A percentile compares a stretch with the other conserved stretches of the same genome.
Conservation (phyloP, 1,140 invertebrate species). For the Bombus pyrosoma region DNA sequence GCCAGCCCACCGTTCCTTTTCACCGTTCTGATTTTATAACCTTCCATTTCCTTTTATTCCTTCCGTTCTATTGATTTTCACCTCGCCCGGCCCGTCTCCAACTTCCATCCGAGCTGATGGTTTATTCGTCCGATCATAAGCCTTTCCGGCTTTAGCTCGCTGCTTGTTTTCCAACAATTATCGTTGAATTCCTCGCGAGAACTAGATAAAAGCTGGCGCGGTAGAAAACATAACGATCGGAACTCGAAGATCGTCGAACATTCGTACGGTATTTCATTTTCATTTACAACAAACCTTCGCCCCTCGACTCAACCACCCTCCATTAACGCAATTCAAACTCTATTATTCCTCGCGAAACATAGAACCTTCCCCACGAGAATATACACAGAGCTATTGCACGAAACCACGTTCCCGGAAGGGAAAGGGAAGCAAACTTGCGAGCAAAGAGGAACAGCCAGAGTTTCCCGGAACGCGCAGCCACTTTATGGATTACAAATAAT, state of each 20-base stretch:
- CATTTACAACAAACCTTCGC: not conserved
- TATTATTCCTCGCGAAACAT: not conserved
- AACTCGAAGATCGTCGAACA: not conserved
- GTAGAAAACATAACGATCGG: not conserved
- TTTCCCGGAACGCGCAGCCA: not conserved
- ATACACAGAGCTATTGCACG: not conserved
- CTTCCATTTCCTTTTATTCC: conserved; percentile 26
- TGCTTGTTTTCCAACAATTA: not conserved
- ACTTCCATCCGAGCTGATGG: not conserved
- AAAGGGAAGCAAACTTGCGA: not conserved
- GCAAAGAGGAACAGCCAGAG: not conserved
- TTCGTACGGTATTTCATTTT: not conserved
- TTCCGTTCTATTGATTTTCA: conserved; percentile 19
- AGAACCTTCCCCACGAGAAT: not conserved
- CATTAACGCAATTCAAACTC: conserved; percentile 7
- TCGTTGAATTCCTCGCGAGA: not conserved
- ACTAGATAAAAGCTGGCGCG: too few relatives aligned
- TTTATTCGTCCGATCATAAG: not conserved
- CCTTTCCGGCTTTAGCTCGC: not conserved
- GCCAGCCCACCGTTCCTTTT: not conserved
- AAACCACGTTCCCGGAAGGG: not conserved
- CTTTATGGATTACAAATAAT: conserved; percentile 28
- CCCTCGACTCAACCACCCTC: not conserved
- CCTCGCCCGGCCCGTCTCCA: not conserved
- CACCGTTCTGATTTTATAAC: conserved; percentile 39